phyloP scores from a whole-genome alignment of 1,140 invertebrate genomes.

The Cyclina sinensis region DNA sequence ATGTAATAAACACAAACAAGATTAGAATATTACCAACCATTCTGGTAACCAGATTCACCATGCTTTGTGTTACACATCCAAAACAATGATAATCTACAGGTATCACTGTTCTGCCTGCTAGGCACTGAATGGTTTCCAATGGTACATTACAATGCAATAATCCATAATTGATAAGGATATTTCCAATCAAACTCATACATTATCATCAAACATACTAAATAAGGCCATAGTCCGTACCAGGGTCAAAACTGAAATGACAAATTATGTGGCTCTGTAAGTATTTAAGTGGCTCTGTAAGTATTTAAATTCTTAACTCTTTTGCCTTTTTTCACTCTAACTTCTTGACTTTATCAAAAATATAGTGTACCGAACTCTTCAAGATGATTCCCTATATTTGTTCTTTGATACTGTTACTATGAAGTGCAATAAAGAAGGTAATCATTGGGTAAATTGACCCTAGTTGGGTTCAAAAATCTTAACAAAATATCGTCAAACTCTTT shows the following conservation, averaged over 20 bases:
- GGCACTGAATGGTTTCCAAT: not conserved
- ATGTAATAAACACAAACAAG: no score
- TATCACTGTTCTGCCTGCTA: no score
- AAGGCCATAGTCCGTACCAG: not conserved
- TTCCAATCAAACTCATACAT: not conserved
- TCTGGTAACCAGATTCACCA: not conserved
- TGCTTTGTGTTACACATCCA: no score
- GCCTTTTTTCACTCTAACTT: not conserved
- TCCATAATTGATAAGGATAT: not conserved
- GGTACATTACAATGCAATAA: not conserved
- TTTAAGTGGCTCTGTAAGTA: not conserved
- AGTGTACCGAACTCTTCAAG: not conserved
- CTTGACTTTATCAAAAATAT: not conserved
- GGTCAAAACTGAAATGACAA: not conserved
- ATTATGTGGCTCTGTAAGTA: not conserved
- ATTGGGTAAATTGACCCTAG: conserved; percentile 6
- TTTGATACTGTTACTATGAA: not conserved
- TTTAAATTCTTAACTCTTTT: not conserved
- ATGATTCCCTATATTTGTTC: not conserved
- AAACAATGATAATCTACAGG: no score
- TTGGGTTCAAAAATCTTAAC: not conserved
- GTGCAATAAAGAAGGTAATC: not conserved
- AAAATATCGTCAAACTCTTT: no score
- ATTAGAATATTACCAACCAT: not conserved
- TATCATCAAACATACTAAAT: no score